Evolutionary conservation across 2,888 invertebrate species (phyloP), one percentile per base, ranked within the genome.

Genomic region (Caenorhabditis auriculariae): DNA sequence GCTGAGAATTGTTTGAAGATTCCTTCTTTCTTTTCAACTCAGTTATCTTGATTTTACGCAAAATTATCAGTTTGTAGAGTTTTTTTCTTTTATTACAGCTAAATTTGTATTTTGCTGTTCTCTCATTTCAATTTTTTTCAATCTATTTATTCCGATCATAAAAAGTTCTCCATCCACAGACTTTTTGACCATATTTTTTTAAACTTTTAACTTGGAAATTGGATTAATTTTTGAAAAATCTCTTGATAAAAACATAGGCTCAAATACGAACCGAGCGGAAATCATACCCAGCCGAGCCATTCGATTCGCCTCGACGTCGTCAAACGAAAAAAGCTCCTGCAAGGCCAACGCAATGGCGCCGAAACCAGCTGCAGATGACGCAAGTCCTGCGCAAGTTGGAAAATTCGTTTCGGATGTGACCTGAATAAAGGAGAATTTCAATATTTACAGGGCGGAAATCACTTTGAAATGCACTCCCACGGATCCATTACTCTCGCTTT

Each of bases 321-420:
- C 41, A 12, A 81, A 56, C 9, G 66, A 51, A 37, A 78, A 67
- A 21, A 78, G 24, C 23, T 60, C 44, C n/a, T 78, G 72, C 29
- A 82, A 52, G 9, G 66, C 78, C 21, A 60, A 67, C 2, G 77
- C 75, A 23, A 81, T 70, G 12, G 81, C 81, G 2, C 96, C 95
- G 83, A 93, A 96, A 3, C 98, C 98, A 38, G 98, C 94, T 26
- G 98, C 96, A 55, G 95, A 95, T 1, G 95, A 96, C 0, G 98
- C 98, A 45, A 99, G 85, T 0, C 98, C 98, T 53, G 96, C 95
- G 3, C 94, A 94, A 3, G 96, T 96, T 12, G 98, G 98, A 81
- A 99, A 99, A 85, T 96, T 96, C 83, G 98, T 98, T 80, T 88
- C 88, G 0, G 85, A 85, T 32, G 26, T 49, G 15, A 76, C 60